Evolutionary conservation across 2,113 vertebrate species (phyloP).

Genomic region (Manacus vitellinus): DNA sequence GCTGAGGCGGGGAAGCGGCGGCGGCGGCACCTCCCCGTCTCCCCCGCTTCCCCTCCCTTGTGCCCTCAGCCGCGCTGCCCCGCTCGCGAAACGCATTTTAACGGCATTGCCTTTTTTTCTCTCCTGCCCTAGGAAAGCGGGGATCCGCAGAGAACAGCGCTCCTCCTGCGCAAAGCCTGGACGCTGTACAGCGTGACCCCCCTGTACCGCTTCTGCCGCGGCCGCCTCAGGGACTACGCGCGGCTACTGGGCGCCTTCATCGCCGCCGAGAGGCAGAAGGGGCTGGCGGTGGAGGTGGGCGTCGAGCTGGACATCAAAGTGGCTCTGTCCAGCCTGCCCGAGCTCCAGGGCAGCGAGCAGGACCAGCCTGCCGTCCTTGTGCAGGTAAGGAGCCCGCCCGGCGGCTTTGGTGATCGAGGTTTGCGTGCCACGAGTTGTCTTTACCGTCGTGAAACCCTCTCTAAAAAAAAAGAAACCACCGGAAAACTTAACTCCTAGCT

Average conservation of each 20-base stretch:
- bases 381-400: constrained; percentile 73
- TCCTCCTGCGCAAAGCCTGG: constrained; percentile 85
- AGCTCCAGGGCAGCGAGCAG: constrained; percentile 71
- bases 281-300: constrained; percentile 80
- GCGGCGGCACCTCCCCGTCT: too few relatives aligned
- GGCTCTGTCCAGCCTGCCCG: constrained; percentile 76
- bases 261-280: constrained; percentile 85
- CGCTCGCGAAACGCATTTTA: neutral
- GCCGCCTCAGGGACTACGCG: constrained; percentile 79
- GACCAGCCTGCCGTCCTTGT: constrained; percentile 84
- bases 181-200: constrained; percentile 89
- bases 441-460: neutral
- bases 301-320: constrained; percentile 76
- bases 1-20: neutral
- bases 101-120: neutral
- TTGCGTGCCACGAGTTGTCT: neutral
- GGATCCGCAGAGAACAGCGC: constrained; percentile 69
- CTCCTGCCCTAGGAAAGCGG: constrained; percentile 65
- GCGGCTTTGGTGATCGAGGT: fast-evolving
- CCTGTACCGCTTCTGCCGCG: constrained; percentile 81
- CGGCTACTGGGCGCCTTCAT: constrained; percentile 82
- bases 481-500: neutral
- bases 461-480: too few relatives aligned
- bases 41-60: too few relatives aligned
- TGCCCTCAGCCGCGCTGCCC: neutral